Base-by-base conservation (phyloP, 2,113 vertebrate genomes). In the Cyphomyrus plagiostoma region DNA sequence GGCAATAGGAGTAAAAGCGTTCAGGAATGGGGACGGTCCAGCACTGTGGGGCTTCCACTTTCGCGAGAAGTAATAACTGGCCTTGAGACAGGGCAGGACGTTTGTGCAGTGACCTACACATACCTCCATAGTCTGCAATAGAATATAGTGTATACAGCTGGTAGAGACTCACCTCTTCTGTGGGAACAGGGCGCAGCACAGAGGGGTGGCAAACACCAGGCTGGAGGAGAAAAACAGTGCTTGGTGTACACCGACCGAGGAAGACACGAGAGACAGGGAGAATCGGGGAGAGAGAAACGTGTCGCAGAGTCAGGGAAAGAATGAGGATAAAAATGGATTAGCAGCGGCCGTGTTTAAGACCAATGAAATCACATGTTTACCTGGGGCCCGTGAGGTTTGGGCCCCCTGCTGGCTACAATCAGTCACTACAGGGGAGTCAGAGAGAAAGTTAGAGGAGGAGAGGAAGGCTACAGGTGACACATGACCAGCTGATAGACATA, bases 151-250 rank as follows among this genome's bases (percentile, higher is more conserved):
- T 1, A 26, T 66, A 10, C 89, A 99, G 91, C 0, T 97, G 97
- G 7, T 98, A 2, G 98, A 97, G 49, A 19, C 93, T 92, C 95
- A 98, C 97, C 97, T 98, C 93, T 96, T 98, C 93, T 98, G 98
- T 0, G 97, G 98, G 92, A 99, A 99, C 21, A 99, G 96, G 0
- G 98, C 98, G 0, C 98, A 99, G 95, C 98, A 99, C 90, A 99
- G 92, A 0, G 98, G 98, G 11, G 98, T 99, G 3, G 98, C 97
- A 0, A 99, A 98, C 91, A 99, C 97, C 95, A 99, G 94, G 93
- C 98, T 99, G 91, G 62, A 92, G 92, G 89, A 45, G 45, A 10
- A 84, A 48, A 45, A 84, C 39, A 45, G 77, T 19, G 66, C 26
- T 74, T 17, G 21, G 77, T 21, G 35, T 13, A 2, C 77, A 82